These are phyloP conservation scores for Lottia scabra DNA, from an alignment of 2,888 invertebrate genomes.

Conservation along the genomic window DNA sequence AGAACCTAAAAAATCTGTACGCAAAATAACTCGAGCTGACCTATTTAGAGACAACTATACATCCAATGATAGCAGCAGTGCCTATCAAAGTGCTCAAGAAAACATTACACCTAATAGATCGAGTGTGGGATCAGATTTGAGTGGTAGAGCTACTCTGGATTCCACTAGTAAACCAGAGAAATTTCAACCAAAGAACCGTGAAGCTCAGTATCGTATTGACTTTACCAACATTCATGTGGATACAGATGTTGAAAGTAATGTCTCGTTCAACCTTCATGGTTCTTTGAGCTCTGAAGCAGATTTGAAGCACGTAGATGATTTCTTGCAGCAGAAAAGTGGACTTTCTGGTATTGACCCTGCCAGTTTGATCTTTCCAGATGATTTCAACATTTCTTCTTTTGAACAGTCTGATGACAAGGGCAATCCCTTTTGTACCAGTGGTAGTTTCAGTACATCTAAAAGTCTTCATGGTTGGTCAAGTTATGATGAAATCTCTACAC, in stretches of 20 bases:
- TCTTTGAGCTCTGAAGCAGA: constrained; percentile 21
- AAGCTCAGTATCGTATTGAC: constrained; percentile 50
- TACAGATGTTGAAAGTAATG: constrained; percentile 44
- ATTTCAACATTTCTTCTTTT: constrained; percentile 12
- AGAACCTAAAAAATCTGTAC: neutral
- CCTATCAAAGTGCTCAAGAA: constrained; percentile 1
- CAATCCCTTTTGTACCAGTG: constrained; percentile 22
- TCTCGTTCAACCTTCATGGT: constrained; percentile 12
- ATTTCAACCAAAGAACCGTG: constrained; percentile 31
- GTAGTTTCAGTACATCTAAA: constrained; percentile 25
- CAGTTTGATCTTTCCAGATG: constrained; percentile 20
- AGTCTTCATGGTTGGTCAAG: constrained; percentile 54
- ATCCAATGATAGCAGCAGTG: neutral
- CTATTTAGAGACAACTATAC: neutral
- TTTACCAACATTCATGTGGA: constrained; percentile 55
- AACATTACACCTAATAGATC: neutral
- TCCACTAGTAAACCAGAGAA: constrained; percentile 14
- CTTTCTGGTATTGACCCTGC: constrained; percentile 11
- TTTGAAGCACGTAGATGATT: constrained; percentile 12
- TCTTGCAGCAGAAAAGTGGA: constrained; percentile 5
- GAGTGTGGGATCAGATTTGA: neutral
- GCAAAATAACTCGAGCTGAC: neutral
- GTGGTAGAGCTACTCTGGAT: neutral
- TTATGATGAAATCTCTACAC: constrained; percentile 58
- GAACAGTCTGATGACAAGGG: constrained; percentile 19